phyloP scores from a whole-genome alignment of 2,113 vertebrate genomes.

The Thermophis baileyi region DNA sequence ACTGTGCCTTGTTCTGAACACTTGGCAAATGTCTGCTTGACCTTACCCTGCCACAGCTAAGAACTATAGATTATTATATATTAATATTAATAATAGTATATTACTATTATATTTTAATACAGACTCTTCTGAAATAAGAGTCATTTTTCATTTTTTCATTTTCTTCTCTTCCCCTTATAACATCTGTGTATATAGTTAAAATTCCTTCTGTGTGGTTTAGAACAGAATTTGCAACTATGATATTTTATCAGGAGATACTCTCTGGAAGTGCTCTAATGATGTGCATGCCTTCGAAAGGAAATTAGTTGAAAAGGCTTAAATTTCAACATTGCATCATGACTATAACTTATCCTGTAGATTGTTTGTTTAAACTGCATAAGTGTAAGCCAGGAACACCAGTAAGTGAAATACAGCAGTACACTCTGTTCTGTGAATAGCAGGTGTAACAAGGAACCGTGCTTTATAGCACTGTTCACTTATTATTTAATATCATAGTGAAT shows the following conservation, averaged over 20 bases:
- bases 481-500: not conserved
- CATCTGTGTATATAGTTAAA: not conserved
- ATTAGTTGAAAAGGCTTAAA: not conserved
- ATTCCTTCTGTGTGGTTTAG: not conserved
- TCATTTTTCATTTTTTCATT: not conserved
- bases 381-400: not conserved
- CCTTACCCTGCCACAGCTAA: not conserved
- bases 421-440: not conserved
- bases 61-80: not conserved
- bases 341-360: not conserved
- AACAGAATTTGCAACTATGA: not conserved
- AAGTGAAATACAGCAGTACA: not conserved
- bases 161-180: not conserved
- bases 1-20: not conserved
- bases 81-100: not conserved
- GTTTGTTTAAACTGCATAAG: not conserved
- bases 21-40: not conserved
- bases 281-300: not conserved
- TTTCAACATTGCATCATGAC: not conserved
- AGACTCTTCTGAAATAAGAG: not conserved
- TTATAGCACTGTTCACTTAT: not conserved
- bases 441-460: not conserved
- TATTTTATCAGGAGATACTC: not conserved
- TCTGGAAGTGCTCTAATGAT: not conserved
- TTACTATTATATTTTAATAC: not conserved